Base-by-base conservation (phyloP, 1,140 invertebrate genomes). In the Nixonia krombeini region DNA sequence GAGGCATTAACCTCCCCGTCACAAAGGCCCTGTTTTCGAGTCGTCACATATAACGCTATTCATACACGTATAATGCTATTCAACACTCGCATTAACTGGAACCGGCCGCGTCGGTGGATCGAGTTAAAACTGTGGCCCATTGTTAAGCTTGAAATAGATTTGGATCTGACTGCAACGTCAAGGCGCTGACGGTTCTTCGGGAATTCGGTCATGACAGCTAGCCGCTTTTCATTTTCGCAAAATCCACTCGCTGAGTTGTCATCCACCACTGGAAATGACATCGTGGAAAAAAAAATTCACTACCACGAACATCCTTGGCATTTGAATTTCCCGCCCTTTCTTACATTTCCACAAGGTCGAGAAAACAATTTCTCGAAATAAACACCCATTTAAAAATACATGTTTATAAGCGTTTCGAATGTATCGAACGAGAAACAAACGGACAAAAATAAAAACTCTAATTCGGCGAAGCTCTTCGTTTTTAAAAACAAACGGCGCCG, bases 101-200 rank as follows among this genome's bases (percentile, higher is more conserved):
- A 51, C 66, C 50, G 47, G 4, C 33, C 47, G 52, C 59, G 63
- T 49, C 53, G 63, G 52, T 64, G 55, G 56, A 33, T 31, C 58
- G 47, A 70, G 66, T 73, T 74, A 68, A 79, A 79, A 80, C 72
- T 73, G 78, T 74, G 71, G 70, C 15, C 74, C 72, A 82, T 82
- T 82, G 79, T 82, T 79, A 58, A 72, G 70, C 73, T 62, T 41
- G 64, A 67, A 82, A 82, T 80, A 82, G 73, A 81, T 81, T 79
- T 41, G 56, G 58, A 75, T 77, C 70, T 75, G 67, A 55, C 45
- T 63, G 62, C 55, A 51, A 31, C 53, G 50, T 42, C 58, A 65
- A 51, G n/a, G n/a, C n/a, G n/a, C n/a, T 64, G 37, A 38, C 56
- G 38, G 59, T 46, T 35, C 42, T 57, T 57, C 41, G 38, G 52